phyloP scores from a whole-genome alignment of 2,113 vertebrate genomes.

The Hydropotes inermis region DNA sequence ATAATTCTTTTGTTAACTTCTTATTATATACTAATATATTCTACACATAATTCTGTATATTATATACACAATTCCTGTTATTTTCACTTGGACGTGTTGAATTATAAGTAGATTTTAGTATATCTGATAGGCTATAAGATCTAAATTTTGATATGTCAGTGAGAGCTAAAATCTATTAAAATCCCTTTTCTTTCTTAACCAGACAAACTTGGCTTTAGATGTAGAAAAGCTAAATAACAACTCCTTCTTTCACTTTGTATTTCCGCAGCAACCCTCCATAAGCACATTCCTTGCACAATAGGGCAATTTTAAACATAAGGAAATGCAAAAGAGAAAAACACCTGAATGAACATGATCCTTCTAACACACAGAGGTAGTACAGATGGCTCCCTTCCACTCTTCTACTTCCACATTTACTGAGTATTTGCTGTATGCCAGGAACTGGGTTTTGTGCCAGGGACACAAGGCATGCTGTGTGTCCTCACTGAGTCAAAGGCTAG shows the following conservation, averaged over 20 bases:
- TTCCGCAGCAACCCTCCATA: neutral
- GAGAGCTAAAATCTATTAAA: neutral
- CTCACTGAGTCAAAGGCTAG: neutral
- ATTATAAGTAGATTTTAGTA: neutral
- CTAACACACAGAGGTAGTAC: too few species aligned
- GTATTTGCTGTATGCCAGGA: neutral
- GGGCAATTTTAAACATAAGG: neutral
- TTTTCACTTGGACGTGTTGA: neutral
- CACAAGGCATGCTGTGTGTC: neutral
- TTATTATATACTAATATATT: neutral
- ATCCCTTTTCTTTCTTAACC: neutral
- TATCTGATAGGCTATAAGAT: neutral
- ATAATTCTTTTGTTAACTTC: neutral
- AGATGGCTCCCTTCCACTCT: neutral
- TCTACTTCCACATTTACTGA: neutral
- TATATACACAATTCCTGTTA: neutral
- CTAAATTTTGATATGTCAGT: neutral
- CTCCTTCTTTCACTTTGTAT: neutral
- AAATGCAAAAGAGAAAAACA: neutral
- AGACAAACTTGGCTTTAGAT: neutral
- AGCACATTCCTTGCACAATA: neutral
- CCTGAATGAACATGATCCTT: neutral
- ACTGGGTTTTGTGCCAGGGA: neutral
- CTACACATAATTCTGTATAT: neutral
- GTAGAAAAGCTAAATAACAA: neutral